These are phyloP conservation scores for Sorex fumeus DNA, from an alignment of 2,113 vertebrate genomes.

Conservation along the genomic window DNA sequence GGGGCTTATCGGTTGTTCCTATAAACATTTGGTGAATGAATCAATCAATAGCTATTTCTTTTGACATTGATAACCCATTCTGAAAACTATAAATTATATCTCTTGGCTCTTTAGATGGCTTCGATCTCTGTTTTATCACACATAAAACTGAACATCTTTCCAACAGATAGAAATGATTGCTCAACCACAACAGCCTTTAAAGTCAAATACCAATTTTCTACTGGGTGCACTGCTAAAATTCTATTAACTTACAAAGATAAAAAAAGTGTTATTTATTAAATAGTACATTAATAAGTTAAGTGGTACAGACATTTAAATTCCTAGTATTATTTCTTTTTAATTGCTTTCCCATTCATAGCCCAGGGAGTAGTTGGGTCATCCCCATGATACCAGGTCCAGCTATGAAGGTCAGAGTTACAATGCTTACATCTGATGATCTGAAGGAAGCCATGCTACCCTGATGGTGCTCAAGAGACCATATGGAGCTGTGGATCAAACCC, in stretches of 20 bases:
- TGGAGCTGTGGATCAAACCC: too few species aligned
- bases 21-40: background rate
- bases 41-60: background rate
- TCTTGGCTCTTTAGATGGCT: background rate
- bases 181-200: background rate
- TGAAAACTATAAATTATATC: conserved; percentile 11
- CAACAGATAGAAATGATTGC: background rate
- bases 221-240: conserved; percentile 56
- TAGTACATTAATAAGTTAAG: background rate
- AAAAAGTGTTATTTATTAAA: conserved; percentile 60
- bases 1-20: background rate
- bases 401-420: too few species aligned
- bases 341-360: too few species aligned
- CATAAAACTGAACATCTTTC: conserved; percentile 22
- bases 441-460: too few species aligned
- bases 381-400: too few species aligned
- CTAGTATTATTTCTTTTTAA: background rate
- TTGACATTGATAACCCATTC: background rate
- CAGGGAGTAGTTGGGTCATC: too few species aligned
- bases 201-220: conserved; percentile 73
- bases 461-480: too few species aligned
- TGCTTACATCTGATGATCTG: too few species aligned
- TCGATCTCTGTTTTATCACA: conserved; percentile 30
- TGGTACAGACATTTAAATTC: background rate
- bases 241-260: conserved; percentile 11